phyloP scores from a whole-genome alignment of 2,113 vertebrate genomes.

The Myiagra hebetior region DNA sequence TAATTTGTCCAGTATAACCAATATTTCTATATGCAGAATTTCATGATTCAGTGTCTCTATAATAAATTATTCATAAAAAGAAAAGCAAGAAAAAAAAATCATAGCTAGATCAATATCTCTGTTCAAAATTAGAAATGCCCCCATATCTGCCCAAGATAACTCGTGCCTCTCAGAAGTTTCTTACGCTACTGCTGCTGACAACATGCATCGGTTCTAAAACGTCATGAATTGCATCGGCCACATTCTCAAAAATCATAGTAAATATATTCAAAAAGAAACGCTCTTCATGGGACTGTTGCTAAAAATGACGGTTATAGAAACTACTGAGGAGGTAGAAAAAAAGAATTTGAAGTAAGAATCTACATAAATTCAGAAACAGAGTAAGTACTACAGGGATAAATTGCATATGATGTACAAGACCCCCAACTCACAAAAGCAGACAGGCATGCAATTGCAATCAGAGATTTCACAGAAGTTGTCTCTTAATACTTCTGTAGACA shows the following conservation, averaged over 20 bases:
- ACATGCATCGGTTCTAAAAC: not conserved
- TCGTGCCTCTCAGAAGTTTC: not conserved
- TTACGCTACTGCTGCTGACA: not conserved
- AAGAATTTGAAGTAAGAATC: not conserved
- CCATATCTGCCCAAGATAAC: not conserved
- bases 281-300: not conserved
- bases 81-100: not conserved
- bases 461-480: not conserved
- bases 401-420: not conserved
- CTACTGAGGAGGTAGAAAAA: not conserved
- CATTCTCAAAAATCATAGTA: not conserved
- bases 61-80: constrained; percentile 61
- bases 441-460: not conserved
- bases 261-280: not conserved
- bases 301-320: not conserved
- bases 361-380: not conserved
- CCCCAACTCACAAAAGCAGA: not conserved
- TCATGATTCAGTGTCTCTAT: constrained; percentile 16
- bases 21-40: constrained; percentile 7
- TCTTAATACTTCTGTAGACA: not conserved
- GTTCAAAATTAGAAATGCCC: constrained; percentile 33
- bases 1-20: not conserved
- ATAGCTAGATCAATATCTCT: constrained; percentile 5
- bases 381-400: not conserved
- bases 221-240: not conserved